Evolutionary conservation across 1,140 invertebrate genomes (phyloP).

Genomic region (Megathymus violae): DNA sequence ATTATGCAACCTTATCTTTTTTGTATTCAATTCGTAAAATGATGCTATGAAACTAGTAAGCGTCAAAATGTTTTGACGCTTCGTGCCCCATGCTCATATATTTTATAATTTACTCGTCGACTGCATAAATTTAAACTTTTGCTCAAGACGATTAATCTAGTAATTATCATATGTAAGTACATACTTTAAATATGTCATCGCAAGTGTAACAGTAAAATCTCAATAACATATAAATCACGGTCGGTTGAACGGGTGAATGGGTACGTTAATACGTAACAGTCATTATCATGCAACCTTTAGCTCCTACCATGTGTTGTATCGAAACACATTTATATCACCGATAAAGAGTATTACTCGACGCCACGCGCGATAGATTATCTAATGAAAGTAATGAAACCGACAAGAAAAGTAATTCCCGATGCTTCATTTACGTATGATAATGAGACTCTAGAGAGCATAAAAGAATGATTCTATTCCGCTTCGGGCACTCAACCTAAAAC

Average conservation of each 20-base stretch:
- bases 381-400: slow-evolving; percentile 41
- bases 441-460: slow-evolving; percentile 14
- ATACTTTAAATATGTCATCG: neutral
- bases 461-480: slow-evolving; percentile 12
- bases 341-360: slow-evolving; percentile 52
- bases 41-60: too few species aligned
- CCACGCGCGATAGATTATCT: slow-evolving; percentile 46
- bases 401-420: slow-evolving; percentile 31
- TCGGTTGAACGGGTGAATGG: slow-evolving; percentile 49
- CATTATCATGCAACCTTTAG: slow-evolving; percentile 63
- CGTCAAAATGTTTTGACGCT: too few species aligned
- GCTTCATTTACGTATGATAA: slow-evolving; percentile 26
- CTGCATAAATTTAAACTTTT: neutral
- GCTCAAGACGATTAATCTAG: neutral
- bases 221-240: slow-evolving; percentile 38
- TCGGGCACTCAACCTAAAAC: slow-evolving; percentile 13
- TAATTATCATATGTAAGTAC: neutral
- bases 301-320: slow-evolving; percentile 57
- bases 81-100: too few species aligned
- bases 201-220: slow-evolving; percentile 11
- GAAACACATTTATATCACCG: slow-evolving; percentile 60
- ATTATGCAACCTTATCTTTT: neutral
- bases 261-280: slow-evolving; percentile 48
- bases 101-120: neutral
- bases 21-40: neutral